Percentiles rank a stretch among this genome's conserved stretches.
Conservation (phyloP, 2,113 vertebrate species). For the Paraplagusia blochii region DNA sequence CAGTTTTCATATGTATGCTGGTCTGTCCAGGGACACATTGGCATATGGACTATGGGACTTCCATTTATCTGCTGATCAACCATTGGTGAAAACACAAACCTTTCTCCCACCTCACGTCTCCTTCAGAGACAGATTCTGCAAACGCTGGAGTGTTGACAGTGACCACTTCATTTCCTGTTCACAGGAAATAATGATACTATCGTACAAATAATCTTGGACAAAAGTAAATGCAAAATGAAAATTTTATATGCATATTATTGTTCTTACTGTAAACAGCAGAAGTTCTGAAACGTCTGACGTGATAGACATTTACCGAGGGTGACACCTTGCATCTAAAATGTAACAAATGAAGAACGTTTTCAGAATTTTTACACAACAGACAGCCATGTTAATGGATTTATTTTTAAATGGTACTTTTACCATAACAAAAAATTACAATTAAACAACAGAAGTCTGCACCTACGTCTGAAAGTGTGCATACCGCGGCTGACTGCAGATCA, state of each 20-base stretch:
- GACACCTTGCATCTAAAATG: conserved; percentile 74
- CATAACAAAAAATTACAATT: neutral
- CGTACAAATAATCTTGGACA: too few species aligned
- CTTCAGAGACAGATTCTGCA: conserved; percentile 95
- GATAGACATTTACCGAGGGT: conserved; percentile 68
- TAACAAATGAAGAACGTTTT: conserved; percentile 3
- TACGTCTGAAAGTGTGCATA: conserved; percentile 49
- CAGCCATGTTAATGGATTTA: too few species aligned
- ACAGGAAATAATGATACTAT: conserved; percentile 1
- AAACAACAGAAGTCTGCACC: conserved; percentile 16
- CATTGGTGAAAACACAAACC: conserved; percentile 64
- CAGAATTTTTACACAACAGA: neutral
- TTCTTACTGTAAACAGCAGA: conserved; percentile 82
- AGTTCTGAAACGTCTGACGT: conserved; percentile 85
- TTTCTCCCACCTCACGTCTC: conserved; percentile 98
- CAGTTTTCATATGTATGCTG: too few species aligned
- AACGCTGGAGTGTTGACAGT: conserved; percentile 93
- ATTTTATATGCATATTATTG: neutral
- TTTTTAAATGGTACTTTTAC: too few species aligned
- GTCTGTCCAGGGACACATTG: neutral
- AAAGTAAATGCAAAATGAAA: too few species aligned
- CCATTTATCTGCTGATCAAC: too few species aligned
- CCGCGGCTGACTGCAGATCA: conserved; percentile 29
- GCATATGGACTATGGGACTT: neutral
- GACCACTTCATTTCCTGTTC: conserved; percentile 84